Percentiles rank a stretch among this genome's conserved stretches.
These are phyloP conservation scores for Macrostomum lignano DNA, from an alignment of 1,140 invertebrate species.

Conservation along the genomic window DNA sequence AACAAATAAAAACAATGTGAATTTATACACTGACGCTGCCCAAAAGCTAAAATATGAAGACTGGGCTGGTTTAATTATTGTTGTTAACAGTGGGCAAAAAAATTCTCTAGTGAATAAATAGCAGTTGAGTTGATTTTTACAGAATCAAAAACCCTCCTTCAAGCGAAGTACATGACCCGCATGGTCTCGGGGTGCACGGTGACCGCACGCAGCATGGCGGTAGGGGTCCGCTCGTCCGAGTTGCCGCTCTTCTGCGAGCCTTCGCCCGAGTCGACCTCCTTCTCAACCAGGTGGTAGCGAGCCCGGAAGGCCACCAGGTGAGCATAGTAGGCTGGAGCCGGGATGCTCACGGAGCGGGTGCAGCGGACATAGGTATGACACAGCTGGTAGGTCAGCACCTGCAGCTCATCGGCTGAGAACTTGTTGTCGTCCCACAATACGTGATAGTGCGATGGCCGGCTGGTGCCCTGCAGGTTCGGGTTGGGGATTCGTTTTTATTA, in stretches of 20 bases:
- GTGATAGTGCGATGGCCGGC: constrained; percentile 88
- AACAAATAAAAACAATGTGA: too few species aligned
- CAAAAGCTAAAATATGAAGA: too few species aligned
- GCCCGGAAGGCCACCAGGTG: constrained; percentile 95
- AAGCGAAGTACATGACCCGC: constrained; percentile 98
- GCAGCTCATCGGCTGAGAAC: constrained; percentile 85
- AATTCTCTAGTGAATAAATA: too few species aligned
- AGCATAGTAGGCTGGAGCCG: constrained; percentile 95
- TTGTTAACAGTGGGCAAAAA: too few species aligned
- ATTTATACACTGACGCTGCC: too few species aligned
- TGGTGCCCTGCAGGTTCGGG: constrained; percentile 70
- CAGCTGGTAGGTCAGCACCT: constrained; percentile 90
- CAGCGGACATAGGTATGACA: constrained; percentile 99
- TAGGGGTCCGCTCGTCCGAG: constrained; percentile 77
- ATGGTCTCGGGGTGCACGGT: constrained; percentile 95
- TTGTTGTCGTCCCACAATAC: constrained; percentile 98
- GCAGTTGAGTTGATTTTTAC: too few species aligned
- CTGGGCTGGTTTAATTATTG: too few species aligned
- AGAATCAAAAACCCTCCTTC: constrained; percentile 9
- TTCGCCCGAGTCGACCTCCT: constrained; percentile 52
- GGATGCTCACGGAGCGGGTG: constrained; percentile 89
- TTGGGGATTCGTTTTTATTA: too few species aligned
- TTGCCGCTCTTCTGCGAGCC: constrained; percentile 86
- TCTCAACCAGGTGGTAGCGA: constrained; percentile 92
- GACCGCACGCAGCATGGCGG: constrained; percentile 84